Conservation (phyloP, 2,888 invertebrate species). For the Leucophenga maculata region DNA sequence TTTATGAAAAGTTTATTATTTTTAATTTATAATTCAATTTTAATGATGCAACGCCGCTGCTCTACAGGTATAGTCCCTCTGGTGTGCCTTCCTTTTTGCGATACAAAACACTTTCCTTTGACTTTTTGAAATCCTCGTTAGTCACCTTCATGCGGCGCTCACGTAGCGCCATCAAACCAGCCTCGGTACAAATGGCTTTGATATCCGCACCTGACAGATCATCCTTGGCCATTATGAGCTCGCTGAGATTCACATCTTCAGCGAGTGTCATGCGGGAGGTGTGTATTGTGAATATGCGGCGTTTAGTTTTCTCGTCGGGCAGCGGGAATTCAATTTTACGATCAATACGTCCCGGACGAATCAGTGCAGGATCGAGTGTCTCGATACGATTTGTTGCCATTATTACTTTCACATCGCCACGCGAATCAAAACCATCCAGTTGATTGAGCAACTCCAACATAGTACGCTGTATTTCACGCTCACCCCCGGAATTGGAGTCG, state of each 20-base stretch:
- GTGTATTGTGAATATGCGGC: slow-evolving; percentile 97
- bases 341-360: slow-evolving; percentile 98
- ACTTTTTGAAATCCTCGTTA: slow-evolving; percentile 99
- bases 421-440: slow-evolving; percentile 96
- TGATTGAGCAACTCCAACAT: slow-evolving; percentile 99
- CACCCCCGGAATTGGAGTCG: slow-evolving; percentile 99
- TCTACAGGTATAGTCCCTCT: slow-evolving; percentile 96
- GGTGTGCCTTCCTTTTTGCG: slow-evolving; percentile 99
- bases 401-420: slow-evolving; percentile 96
- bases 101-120: slow-evolving; percentile 98
- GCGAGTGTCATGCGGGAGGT: slow-evolving; percentile 99
- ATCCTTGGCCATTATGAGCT: slow-evolving; percentile 99
- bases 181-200: slow-evolving; percentile 99
- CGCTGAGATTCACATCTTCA: slow-evolving; percentile 95
- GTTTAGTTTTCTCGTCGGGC: slow-evolving; percentile 98
- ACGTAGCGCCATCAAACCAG: slow-evolving; percentile 96
- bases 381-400: slow-evolving; percentile 99
- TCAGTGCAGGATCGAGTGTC: slow-evolving; percentile 97
- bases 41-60: background rate
- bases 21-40: slow-evolving; percentile 30
- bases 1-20: slow-evolving; percentile 51
- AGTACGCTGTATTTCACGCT: slow-evolving; percentile 98
- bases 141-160: slow-evolving; percentile 99
- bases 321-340: slow-evolving; percentile 99
- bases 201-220: slow-evolving; percentile 98